Evolutionary conservation across 2,113 vertebrate genomes (phyloP), one percentile per base, ranked within the genome.

Genomic region (Sylvietta virens): DNA sequence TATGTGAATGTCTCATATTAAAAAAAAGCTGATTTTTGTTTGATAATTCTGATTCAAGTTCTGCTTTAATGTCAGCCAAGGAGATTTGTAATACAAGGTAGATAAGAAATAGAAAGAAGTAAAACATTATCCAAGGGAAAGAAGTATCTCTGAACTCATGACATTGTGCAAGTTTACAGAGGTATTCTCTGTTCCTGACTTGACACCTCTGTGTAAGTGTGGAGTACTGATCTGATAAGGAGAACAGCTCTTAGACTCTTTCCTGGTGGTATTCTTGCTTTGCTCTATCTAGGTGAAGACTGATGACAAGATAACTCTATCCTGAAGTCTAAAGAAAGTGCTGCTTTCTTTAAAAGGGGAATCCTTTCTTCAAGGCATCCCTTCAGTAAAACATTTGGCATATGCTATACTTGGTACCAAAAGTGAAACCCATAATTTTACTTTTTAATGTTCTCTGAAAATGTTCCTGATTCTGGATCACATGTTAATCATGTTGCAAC

Each of bases 201-300:
- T 53, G 40, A 15, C 0, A 2, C 11, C 9, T 19, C 31, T 71
- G 17, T 5, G 0, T 22, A 16, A 53, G 15, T 19, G 24, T 58
- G n/a, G 28, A 64, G 11, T 67, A 48, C 19, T 79, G 45, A 69
- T 69, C 20, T 53, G 8, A 44, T n/a, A 24, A 33, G 40, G 31
- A 90, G 39, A 71, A 11, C 0, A 3, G 31, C 33, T 69, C 4
- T 51, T 24, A 45, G 37, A 27, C 48, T 45, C 4, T 87, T 61
- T 40, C 10, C 40, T 86, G 39, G 26, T 1, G 4, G 5, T 47
- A 39, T 77, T 88, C 26, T 44, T 76, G 12, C n/a, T 87, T 56
- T 76, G 23, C 16, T 47, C 21, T 56, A 21, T 26, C 9, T 72
- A 42, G 12, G 6, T 64, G n/a, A 69, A 92, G 44, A 48, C 20